Base-by-base conservation (phyloP, 1,140 invertebrate species). In the Drosophila ambigua region DNA sequence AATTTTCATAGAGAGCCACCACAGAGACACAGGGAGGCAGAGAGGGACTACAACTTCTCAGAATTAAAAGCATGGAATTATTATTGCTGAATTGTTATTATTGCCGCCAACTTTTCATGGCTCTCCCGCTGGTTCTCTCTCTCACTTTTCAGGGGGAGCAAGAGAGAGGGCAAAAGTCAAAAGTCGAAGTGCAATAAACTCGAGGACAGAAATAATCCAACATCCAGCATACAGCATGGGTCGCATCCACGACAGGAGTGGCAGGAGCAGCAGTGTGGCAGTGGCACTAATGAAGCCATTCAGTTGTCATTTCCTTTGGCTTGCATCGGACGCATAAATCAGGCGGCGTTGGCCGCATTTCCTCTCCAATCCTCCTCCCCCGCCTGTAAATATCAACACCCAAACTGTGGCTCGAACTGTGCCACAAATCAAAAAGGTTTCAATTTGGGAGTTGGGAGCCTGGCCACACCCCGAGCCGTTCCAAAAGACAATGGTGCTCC, bases 151-250 rank as follows among this genome's bases (percentile, higher is more conserved):
- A 11, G 35, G 4, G 4, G 11, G 35, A 39, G 35, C 4, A 11
- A 13, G 35, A 39, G 35, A 39, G 35, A 39, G 35, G 4, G 16
- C 16, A 59, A 63, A 77, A 85, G 82, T 85, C 81, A 87, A 87
- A 87, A 88, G 82, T 87, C 82, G 82, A 87, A 88, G 82, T 87
- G 82, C 83, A 87, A 87, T 79, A 87, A 87, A 87, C 82, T 83
- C 45, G 35, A 39, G 35, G 35, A 39, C 35, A 39, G 35, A 39
- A 39, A 13, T 2, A 7, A 28, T 24, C 15, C 24, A 62, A 16
- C 35, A 53, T 24, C 20, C 31, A 26, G 35, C 28, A 53, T 26
- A 5, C 26, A 53, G 51, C 7, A 31, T 31, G 31, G 31, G 8
- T 7, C 8, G 31, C 8, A 31, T 9, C 31, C 31, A 31, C 7